Evolutionary conservation across 2,113 vertebrate species (phyloP).

Genomic region (Phylloscopus whistleri): DNA sequence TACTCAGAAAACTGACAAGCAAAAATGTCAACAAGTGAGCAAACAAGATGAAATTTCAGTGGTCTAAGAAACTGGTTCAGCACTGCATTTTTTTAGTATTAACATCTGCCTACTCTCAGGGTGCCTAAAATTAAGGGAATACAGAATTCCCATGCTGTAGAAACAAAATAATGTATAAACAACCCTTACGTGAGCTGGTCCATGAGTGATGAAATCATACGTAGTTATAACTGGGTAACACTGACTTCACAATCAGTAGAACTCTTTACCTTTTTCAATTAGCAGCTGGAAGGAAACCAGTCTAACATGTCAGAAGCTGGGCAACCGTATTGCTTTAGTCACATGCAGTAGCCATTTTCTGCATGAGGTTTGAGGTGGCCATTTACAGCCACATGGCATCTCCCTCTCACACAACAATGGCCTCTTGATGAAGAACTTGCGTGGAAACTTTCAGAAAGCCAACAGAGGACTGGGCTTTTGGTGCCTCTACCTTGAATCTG

Average conservation of each 20-base stretch:
- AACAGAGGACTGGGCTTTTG: not conserved
- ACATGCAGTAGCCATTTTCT: not conserved
- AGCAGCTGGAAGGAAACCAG: not conserved
- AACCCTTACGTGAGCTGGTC: not conserved
- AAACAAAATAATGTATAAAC: not conserved
- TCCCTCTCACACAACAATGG: not conserved
- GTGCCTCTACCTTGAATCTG: not conserved
- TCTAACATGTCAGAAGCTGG: not conserved
- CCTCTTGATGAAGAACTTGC: not conserved
- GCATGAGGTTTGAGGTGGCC: not conserved
- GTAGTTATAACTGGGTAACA: not conserved
- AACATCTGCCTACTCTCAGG: not conserved
- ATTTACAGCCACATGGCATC: not conserved
- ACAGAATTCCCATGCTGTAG: not conserved
- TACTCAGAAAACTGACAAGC: not conserved
- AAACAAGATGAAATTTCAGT: not conserved
- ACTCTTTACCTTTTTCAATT: not conserved
- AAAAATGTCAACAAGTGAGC: not conserved
- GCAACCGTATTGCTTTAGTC: not conserved
- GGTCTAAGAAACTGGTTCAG: not conserved
- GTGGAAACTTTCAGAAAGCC: not conserved
- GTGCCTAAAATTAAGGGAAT: not conserved
- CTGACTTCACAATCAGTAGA: not conserved
- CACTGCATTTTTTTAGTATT: not conserved
- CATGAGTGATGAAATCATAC: not conserved